These are phyloP conservation scores for Rhinoderma darwinii DNA, from an alignment of 2,113 vertebrate genomes.

Conservation along the genomic window DNA sequence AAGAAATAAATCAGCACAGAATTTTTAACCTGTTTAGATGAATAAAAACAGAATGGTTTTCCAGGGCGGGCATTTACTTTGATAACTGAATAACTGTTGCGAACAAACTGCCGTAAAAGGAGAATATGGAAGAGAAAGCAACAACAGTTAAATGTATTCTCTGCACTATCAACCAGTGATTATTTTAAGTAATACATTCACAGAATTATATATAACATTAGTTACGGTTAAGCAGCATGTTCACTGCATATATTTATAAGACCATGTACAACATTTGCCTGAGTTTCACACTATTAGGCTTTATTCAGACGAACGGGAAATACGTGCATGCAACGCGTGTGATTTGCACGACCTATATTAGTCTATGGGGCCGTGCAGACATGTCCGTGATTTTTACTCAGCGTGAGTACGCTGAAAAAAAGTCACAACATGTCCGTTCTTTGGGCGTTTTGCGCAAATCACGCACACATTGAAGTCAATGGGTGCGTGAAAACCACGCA, in stretches of 20 bases:
- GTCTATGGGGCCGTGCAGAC: too few relatives aligned
- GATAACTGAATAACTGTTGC: not conserved
- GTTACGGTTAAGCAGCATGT: not conserved
- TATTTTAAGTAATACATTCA: not conserved
- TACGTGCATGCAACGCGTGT: too few relatives aligned
- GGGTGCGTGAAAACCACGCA: too few relatives aligned
- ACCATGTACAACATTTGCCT: constrained; percentile 64
- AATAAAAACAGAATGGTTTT: not conserved
- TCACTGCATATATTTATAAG: constrained; percentile 62
- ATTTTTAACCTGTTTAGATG: not conserved
- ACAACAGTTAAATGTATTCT: not conserved
- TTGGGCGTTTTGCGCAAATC: too few relatives aligned
- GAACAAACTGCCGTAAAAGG: not conserved
- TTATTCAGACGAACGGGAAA: too few relatives aligned
- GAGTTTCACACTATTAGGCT: constrained; percentile 66
- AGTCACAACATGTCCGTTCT: too few relatives aligned
- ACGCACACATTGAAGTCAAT: too few relatives aligned
- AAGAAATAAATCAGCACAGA: not conserved
- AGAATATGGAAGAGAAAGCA: not conserved
- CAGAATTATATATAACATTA: not conserved
- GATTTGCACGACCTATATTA: too few relatives aligned
- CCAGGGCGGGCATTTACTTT: not conserved
- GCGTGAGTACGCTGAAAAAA: too few relatives aligned
- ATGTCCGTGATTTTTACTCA: too few relatives aligned
- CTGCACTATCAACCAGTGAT: not conserved